Conservation (phyloP, 2,113 vertebrate species). For the Cricetomys ansorgei region DNA sequence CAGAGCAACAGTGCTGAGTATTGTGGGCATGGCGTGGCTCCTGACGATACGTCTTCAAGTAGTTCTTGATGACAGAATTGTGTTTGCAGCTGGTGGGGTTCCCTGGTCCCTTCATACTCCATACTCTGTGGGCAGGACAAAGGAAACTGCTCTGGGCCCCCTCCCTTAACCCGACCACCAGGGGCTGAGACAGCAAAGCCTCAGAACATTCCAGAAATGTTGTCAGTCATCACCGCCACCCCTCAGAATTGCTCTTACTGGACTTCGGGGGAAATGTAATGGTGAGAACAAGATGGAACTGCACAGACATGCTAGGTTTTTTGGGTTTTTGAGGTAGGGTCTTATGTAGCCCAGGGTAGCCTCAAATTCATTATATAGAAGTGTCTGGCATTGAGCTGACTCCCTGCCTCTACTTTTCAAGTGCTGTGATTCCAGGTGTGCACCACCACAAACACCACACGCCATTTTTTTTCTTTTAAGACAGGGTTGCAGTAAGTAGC, state of each 20-base stretch:
- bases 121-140: neutral
- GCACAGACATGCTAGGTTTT: neutral
- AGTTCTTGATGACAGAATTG: conserved; percentile 18
- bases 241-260: neutral
- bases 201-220: neutral
- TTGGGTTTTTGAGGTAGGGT: neutral
- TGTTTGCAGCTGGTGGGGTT: conserved; percentile 26
- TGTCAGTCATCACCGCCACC: neutral
- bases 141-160: neutral
- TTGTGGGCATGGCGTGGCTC: too few relatives aligned
- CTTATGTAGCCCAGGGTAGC: neutral
- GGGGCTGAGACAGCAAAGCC: neutral
- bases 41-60: too few relatives aligned
- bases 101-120: conserved; percentile 6
- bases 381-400: too few relatives aligned
- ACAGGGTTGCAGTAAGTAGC: neutral
- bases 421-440: too few relatives aligned
- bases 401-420: neutral
- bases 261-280: neutral
- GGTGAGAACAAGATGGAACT: neutral
- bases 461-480: neutral
- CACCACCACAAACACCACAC: neutral
- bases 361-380: neutral
- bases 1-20: neutral
- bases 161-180: neutral